Conservation (phyloP, 2,113 vertebrate genomes). For the western clawed frog (Xenopus tropicalis) region DNA sequence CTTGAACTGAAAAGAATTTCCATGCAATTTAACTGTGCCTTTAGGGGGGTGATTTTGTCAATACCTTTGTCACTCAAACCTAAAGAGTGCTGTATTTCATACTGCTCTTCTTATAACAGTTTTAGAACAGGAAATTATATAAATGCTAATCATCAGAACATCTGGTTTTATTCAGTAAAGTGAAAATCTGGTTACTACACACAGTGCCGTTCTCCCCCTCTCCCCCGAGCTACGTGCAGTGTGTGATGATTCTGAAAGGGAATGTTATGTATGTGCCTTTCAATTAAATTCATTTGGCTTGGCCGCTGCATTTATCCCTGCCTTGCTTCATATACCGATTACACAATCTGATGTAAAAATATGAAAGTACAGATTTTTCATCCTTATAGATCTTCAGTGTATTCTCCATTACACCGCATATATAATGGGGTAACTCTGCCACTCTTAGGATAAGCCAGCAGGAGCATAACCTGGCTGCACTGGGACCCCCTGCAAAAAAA, state of each 20-base stretch:
- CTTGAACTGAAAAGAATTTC: constrained; percentile 45
- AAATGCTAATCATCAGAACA: constrained; percentile 38
- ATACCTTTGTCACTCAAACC: constrained; percentile 35
- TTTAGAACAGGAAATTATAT: constrained; percentile 36
- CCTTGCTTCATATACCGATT: too few species aligned
- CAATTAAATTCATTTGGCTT: not conserved
- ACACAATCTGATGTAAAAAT: too few species aligned
- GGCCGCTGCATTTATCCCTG: too few species aligned
- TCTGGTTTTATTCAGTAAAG: constrained; percentile 38
- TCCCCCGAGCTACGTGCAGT: constrained; percentile 18
- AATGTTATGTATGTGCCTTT: constrained; percentile 4
- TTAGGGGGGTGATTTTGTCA: constrained; percentile 29
- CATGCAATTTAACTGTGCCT: constrained; percentile 31
- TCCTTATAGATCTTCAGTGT: too few species aligned
- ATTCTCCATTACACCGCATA: too few species aligned
- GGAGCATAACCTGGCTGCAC: too few species aligned
- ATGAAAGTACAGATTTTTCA: too few species aligned
- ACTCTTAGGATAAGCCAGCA: too few species aligned
- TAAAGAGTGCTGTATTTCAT: constrained; percentile 37
- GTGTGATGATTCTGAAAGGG: constrained; percentile 22
- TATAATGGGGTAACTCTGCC: too few species aligned
- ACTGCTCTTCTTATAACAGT: constrained; percentile 44
- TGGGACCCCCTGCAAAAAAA: too few species aligned
- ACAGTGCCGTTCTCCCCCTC: constrained; percentile 19
- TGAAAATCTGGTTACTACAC: constrained; percentile 19